Evolutionary conservation across 2,113 vertebrate genomes (phyloP).

Genomic region (Toxostoma redivivum): DNA sequence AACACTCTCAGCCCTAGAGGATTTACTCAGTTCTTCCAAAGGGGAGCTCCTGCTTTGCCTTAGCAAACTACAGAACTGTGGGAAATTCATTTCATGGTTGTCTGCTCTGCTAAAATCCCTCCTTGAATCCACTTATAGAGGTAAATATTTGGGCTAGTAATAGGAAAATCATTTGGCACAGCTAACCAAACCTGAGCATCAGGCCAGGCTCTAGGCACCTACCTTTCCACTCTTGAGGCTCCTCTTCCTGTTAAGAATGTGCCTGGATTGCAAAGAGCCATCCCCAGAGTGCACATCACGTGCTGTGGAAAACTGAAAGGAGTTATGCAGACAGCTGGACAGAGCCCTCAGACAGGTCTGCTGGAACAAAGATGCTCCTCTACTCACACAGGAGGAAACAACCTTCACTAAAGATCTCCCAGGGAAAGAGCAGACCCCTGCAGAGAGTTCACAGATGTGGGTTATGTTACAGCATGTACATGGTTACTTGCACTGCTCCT

Average conservation of each 20-base stretch:
- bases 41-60: not conserved
- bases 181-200: not conserved
- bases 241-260: not conserved
- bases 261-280: not conserved
- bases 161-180: not conserved
- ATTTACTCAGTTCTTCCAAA: not conserved
- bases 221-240: not conserved
- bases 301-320: not conserved
- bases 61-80: not conserved
- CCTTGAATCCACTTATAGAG: not conserved
- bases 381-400: constrained; percentile 1
- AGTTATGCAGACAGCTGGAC: not conserved
- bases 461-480: not conserved
- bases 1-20: not conserved
- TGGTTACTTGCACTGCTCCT: not conserved
- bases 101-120: not conserved
- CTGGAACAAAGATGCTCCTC: not conserved
- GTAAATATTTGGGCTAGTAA: not conserved
- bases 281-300: not conserved
- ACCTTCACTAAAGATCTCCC: not conserved
- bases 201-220: not conserved
- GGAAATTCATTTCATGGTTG: constrained; percentile 4
- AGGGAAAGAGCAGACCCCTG: not conserved
- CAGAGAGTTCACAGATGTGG: not conserved
- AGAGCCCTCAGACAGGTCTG: not conserved